Base-by-base conservation (phyloP, 2,113 vertebrate species). In the Zapus hudsonius region DNA sequence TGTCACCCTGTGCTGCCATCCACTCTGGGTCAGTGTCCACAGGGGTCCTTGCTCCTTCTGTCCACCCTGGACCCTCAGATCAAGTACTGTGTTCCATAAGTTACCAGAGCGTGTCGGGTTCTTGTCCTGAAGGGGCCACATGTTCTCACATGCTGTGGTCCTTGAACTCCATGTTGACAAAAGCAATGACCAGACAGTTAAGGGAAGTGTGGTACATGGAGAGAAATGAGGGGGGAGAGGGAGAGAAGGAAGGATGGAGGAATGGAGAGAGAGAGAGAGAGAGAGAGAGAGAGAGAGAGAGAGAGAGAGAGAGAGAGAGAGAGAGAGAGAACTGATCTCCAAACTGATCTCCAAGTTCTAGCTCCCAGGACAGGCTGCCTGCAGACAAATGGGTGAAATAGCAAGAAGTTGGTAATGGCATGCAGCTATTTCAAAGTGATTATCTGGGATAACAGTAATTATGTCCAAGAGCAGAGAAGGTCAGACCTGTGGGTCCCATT, bases 361-460 rank as follows among this genome's bases (percentile, higher is more conserved):
- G 25, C 38, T 27, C 59, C 36, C 4, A 0, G 86, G 86, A 47
- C 64, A 82, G 61, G 64, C 81, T 8, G 83, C 55, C 79, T 1
- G 1, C 55, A 63, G 93, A 91, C 66, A 96, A 97, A 97, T 78
- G 95, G 94, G 78, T 19, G 44, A 94, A 91, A 85, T 73, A 73
- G 95, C 92, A 59, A 13, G 17, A 90, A 95, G 95, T 84, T 91
- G 94, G 0, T 88, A 82, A 95, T 42, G 96, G 94, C 86, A 64
- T 61, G 9, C 20, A 85, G 84, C 93, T 75, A 96, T 97, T 97
- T 97, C 95, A 8, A 27, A 95, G 95, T 0, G 70, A 96, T 96
- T 95, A 92, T 69, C 87, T 96, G 90, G 97, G 95, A 97, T 96
- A 94, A 97, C 96, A 61, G 95, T 93, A 94, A 97, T 97, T 94